These are phyloP conservation scores for Chaetops frenatus DNA, from an alignment of 2,113 vertebrate genomes.

Conservation along the genomic window DNA sequence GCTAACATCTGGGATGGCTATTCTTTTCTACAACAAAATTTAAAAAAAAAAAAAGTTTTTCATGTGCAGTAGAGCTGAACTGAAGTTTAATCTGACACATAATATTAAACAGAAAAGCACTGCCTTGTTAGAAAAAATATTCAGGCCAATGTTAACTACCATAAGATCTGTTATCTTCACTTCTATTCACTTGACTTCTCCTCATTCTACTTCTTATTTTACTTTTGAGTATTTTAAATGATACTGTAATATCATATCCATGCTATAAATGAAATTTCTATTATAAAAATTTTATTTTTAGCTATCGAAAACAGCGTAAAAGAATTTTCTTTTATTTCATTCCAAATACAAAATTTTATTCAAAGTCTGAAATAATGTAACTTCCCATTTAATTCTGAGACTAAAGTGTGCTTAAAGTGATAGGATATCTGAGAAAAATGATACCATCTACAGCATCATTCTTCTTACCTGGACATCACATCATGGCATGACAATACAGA, in stretches of 20 bases:
- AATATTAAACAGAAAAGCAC: neutral
- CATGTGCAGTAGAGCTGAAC: neutral
- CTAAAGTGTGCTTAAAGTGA: neutral
- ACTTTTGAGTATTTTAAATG: neutral
- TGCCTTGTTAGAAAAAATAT: neutral
- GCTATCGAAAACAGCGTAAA: neutral
- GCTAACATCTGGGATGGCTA: neutral
- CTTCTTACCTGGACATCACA: neutral
- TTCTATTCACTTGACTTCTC: neutral
- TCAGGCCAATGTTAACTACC: neutral
- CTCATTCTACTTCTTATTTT: neutral
- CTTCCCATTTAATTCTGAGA: neutral
- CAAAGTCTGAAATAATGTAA: neutral
- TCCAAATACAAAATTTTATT: neutral
- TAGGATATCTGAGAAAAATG: neutral
- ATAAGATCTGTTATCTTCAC: neutral
- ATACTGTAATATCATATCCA: neutral
- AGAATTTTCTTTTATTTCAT: neutral
- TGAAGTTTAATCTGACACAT: neutral
- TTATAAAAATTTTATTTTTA: neutral
- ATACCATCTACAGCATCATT: neutral
- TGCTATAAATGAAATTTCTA: neutral
- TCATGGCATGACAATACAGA: neutral
- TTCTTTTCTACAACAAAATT: neutral
- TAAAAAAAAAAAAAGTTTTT: neutral